These are phyloP conservation scores for Lytechinus variegatus DNA, from an alignment of 35 echinoderm and acorn worm genomes.

Conservation along the genomic window DNA sequence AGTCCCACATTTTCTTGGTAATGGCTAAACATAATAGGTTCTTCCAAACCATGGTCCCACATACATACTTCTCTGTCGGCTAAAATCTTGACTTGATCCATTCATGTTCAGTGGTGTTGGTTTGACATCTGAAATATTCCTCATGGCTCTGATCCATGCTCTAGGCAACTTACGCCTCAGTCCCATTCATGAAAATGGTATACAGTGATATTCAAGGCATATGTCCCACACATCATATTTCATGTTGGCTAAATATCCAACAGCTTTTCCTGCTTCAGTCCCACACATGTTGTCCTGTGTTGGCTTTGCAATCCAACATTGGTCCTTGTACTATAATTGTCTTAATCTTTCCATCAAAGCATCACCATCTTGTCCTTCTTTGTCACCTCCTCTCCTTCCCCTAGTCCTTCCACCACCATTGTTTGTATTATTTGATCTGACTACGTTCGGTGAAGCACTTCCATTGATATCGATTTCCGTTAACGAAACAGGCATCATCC, in stretches of 20 bases:
- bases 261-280: background rate
- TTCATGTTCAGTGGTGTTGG: too few species aligned
- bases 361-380: conserved; percentile 25
- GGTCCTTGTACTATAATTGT: conserved; percentile 52
- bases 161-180: too few species aligned
- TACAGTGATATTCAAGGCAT: background rate
- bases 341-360: conserved; percentile 56
- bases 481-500: conserved; percentile 26
- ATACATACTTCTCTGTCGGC: too few species aligned
- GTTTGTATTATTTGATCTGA: conserved; percentile 40
- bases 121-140: too few species aligned
- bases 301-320: conserved; percentile 17
- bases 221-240: background rate
- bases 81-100: too few species aligned
- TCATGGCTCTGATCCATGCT: too few species aligned
- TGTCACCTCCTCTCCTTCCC: conserved; percentile 38
- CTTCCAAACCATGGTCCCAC: too few species aligned
- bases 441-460: background rate
- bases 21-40: too few species aligned
- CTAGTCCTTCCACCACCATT: conserved; percentile 35
- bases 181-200: background rate
- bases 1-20: too few species aligned
- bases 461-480: conserved; percentile 62
- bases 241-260: background rate
- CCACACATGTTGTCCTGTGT: background rate